Conservation (phyloP, 1,140 invertebrate species). For the Sitophilus oryzae region DNA sequence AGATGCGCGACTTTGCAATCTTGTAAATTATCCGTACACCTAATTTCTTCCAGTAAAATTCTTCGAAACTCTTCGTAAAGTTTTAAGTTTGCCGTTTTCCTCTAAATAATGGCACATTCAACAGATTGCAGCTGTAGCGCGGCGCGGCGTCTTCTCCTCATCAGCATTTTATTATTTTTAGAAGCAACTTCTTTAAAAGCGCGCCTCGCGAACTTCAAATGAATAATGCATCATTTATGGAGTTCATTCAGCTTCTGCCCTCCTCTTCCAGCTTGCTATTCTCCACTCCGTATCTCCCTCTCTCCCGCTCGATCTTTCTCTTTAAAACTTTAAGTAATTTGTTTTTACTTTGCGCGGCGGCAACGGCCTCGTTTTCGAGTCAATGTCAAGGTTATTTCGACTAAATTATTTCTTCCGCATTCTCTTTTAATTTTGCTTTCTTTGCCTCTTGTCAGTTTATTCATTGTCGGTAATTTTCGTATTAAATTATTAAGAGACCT, state of each 20-base stretch:
- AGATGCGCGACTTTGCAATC: too few species aligned
- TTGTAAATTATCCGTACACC: too few species aligned
- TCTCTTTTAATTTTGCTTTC: constrained; percentile 22
- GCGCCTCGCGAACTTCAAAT: constrained; percentile 31
- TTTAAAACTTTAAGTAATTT: constrained; percentile 30
- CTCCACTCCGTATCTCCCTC: too few species aligned
- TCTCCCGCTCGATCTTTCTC: constrained; percentile 18
- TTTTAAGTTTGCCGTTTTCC: constrained; percentile 4
- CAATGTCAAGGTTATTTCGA: constrained; percentile 24
- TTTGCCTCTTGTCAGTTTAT: not conserved
- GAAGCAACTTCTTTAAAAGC: constrained; percentile 29
- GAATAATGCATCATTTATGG: constrained; percentile 38
- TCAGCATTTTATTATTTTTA: constrained; percentile 43
- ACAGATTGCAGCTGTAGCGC: constrained; percentile 39
- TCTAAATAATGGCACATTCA: constrained; percentile 44
- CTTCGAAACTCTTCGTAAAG: not conserved
- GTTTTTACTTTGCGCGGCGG: constrained; percentile 27
- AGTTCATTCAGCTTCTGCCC: constrained; percentile 32
- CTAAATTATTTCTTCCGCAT: constrained; percentile 24
- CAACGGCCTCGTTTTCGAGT: too few species aligned
- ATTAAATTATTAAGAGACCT: not conserved
- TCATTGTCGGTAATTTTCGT: not conserved
- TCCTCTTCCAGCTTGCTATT: too few species aligned
- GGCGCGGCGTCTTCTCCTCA: constrained; percentile 27
- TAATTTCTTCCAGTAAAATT: not conserved